Conservation (phyloP, 2,888 invertebrate species). For the Enoplolaimus lenunculus region DNA sequence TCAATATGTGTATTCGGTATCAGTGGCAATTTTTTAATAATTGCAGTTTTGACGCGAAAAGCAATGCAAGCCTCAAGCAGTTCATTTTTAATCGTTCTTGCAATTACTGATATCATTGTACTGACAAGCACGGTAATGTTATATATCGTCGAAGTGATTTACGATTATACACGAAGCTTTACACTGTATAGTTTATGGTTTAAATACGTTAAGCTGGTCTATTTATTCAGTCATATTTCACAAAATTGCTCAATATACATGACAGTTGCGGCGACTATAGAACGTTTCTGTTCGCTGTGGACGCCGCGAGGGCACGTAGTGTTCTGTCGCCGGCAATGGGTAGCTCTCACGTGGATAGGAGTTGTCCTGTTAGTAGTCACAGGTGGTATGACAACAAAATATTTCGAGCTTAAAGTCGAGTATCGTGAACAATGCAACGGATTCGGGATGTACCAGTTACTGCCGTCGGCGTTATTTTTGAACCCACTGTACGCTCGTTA, state of each 20-base stretch:
- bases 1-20: constrained; percentile 4
- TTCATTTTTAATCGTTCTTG: neutral
- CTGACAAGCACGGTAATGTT: neutral
- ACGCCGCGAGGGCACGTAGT: neutral
- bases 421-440: neutral
- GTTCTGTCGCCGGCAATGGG: neutral
- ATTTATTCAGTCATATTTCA: constrained; percentile 1
- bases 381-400: neutral
- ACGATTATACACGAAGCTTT: constrained; percentile 7
- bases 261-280: constrained; percentile 8
- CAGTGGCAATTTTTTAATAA: neutral
- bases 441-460: neutral
- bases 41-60: constrained; percentile 1
- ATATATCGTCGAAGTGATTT: constrained; percentile 3
- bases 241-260: neutral
- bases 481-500: constrained; percentile 47
- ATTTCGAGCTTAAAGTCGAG: neutral
- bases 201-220: neutral
- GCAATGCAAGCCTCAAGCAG: neutral
- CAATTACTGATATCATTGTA: neutral
- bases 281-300: neutral
- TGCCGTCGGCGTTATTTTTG: neutral
- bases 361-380: neutral
- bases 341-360: neutral
- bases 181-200: neutral